Percentiles rank a stretch among this genome's conserved stretches.
These are phyloP conservation scores for Coturnix japonica DNA, from an alignment of 2,113 vertebrate species.

Conservation along the genomic window DNA sequence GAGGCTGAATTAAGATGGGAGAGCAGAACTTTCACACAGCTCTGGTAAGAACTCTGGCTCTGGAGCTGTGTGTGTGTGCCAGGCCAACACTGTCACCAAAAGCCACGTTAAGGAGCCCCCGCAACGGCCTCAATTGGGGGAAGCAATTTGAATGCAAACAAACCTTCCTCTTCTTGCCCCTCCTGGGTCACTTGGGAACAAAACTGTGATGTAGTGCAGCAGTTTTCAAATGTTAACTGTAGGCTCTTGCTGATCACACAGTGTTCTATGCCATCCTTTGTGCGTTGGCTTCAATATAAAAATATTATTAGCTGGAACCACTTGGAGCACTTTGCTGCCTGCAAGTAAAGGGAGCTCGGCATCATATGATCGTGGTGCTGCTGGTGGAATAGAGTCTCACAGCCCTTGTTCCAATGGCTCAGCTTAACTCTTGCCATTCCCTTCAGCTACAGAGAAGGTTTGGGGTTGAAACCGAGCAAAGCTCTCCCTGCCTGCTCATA, in stretches of 20 bases:
- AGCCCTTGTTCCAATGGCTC: neutral
- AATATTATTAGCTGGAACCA: neutral
- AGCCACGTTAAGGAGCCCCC: neutral
- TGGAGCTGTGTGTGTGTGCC: rapidly evolving
- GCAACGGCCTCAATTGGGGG: neutral
- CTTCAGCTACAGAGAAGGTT: neutral
- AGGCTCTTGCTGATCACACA: neutral
- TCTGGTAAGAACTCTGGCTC: neutral
- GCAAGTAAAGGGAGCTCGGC: neutral
- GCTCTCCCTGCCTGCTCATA: neutral
- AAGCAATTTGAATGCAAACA: conserved; percentile 26
- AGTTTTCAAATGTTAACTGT: neutral
- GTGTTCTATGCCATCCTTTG: neutral
- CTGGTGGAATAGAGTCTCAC: neutral
- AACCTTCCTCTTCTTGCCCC: neutral
- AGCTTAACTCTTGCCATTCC: neutral
- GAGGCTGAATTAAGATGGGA: neutral
- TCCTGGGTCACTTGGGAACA: neutral
- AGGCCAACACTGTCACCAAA: neutral
- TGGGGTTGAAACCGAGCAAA: neutral
- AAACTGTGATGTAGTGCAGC: neutral
- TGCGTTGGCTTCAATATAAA: neutral
- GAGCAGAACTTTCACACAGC: conserved; percentile 19
- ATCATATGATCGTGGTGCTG: neutral
- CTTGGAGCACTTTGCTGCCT: neutral